phyloP scores from a whole-genome alignment of 2,797 vertebrate genomes.

The Emys orbicularis region DNA sequence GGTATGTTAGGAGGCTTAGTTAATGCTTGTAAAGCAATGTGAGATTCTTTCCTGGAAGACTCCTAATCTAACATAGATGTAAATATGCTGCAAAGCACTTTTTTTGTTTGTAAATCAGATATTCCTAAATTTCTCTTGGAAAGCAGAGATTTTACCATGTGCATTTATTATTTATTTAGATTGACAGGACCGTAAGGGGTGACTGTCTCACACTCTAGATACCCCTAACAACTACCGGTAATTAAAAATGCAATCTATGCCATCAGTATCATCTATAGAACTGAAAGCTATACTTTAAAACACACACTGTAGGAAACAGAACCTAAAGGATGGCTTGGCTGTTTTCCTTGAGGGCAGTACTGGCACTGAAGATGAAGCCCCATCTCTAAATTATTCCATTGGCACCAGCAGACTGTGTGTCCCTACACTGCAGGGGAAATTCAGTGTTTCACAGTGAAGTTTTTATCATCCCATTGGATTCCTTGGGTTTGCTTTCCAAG shows the following conservation, averaged over 20 bases:
- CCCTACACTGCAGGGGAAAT: accelerated
- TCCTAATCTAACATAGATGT: accelerated
- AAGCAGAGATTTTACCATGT: background rate
- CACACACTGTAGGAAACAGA: no score
- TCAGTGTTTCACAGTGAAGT: accelerated
- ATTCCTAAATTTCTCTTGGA: background rate
- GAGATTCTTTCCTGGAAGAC: accelerated
- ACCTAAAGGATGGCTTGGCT: background rate
- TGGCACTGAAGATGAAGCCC: background rate
- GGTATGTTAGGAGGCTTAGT: accelerated
- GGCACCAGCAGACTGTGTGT: background rate
- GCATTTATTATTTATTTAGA: background rate
- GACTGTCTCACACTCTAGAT: background rate
- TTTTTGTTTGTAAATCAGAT: background rate
- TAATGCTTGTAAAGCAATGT: accelerated
- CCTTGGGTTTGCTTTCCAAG: background rate
- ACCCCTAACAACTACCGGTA: background rate
- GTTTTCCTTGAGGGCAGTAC: background rate
- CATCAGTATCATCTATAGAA: background rate
- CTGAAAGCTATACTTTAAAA: background rate
- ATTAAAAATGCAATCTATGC: background rate
- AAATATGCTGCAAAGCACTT: accelerated
- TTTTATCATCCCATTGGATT: background rate
- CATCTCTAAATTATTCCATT: accelerated
- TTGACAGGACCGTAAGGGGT: background rate